Evolutionary conservation across 1,140 invertebrate genomes (phyloP).

Genomic region (Araneus ventricosus): DNA sequence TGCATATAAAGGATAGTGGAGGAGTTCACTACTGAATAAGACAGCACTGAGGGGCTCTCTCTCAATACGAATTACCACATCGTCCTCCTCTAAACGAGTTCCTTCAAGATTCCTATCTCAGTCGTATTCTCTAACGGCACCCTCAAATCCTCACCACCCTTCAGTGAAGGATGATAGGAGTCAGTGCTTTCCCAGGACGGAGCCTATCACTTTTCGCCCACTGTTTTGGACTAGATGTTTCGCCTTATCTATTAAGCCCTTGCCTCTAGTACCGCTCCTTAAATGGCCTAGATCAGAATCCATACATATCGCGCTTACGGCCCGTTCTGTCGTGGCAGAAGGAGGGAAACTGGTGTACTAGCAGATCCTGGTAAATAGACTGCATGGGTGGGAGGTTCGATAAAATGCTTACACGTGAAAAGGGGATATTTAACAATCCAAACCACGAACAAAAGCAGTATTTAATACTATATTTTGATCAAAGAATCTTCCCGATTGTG

Average conservation of each 20-base stretch:
- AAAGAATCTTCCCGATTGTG: no score
- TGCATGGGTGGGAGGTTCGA: not conserved
- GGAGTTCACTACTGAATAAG: not conserved
- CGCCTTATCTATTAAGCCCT: slow-evolving; percentile 66
- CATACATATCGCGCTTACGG: slow-evolving; percentile 61
- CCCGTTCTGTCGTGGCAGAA: not conserved
- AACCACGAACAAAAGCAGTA: no score
- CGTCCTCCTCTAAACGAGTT: slow-evolving; percentile 44
- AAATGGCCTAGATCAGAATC: slow-evolving; percentile 59
- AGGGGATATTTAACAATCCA: no score
- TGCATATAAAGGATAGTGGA: not conserved
- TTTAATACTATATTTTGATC: no score
- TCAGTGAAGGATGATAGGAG: slow-evolving; percentile 58
- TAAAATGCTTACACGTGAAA: not conserved
- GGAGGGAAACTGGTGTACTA: not conserved
- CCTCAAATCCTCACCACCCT: slow-evolving; percentile 30
- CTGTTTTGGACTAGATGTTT: slow-evolving; percentile 56
- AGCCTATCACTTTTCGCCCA: slow-evolving; percentile 69
- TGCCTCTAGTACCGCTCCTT: slow-evolving; percentile 30
- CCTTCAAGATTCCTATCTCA: slow-evolving; percentile 60
- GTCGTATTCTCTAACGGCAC: slow-evolving; percentile 43
- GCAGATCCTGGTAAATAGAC: not conserved
- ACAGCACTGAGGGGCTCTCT: not conserved
- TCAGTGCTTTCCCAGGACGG: not conserved
- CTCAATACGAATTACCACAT: slow-evolving; percentile 33